Percentiles rank a stretch among this genome's conserved stretches.
These are phyloP conservation scores for Lysandra bellargus DNA, from an alignment of 2,888 invertebrate genomes.

Conservation along the genomic window DNA sequence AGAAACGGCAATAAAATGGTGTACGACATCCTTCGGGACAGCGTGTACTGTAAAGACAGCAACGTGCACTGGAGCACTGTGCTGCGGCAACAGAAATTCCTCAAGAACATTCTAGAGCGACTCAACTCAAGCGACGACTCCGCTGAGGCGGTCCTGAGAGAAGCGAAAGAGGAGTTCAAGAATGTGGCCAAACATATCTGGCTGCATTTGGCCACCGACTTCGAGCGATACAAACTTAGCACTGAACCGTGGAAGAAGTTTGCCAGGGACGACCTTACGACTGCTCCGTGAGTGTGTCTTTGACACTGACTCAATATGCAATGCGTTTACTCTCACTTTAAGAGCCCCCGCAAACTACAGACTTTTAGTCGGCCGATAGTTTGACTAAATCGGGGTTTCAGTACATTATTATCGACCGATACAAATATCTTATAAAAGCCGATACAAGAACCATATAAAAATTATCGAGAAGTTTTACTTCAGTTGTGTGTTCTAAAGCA, in stretches of 20 bases:
- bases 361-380: no score
- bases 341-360: no score
- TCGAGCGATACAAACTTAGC: conserved; percentile 81
- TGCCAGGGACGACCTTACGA: conserved; percentile 51
- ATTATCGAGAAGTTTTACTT: no score
- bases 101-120: conserved; percentile 83
- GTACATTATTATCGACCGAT: no score
- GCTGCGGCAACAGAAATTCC: conserved; percentile 88
- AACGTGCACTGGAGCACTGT: conserved; percentile 87
- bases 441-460: no score
- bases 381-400: no score
- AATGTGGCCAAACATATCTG: conserved; percentile 81
- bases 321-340: no score
- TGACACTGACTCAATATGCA: neutral
- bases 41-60: conserved; percentile 79
- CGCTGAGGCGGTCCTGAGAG: conserved; percentile 65
- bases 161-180: conserved; percentile 81
- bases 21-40: conserved; percentile 63
- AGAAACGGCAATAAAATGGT: conserved; percentile 85
- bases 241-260: conserved; percentile 79
- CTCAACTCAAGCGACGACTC: conserved; percentile 76
- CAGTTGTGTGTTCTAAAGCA: no score
- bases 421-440: no score
- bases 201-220: conserved; percentile 87
- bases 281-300: conserved; percentile 49